Conservation (phyloP, 2,888 invertebrate genomes). For the Hydroisotoma schaefferi region DNA sequence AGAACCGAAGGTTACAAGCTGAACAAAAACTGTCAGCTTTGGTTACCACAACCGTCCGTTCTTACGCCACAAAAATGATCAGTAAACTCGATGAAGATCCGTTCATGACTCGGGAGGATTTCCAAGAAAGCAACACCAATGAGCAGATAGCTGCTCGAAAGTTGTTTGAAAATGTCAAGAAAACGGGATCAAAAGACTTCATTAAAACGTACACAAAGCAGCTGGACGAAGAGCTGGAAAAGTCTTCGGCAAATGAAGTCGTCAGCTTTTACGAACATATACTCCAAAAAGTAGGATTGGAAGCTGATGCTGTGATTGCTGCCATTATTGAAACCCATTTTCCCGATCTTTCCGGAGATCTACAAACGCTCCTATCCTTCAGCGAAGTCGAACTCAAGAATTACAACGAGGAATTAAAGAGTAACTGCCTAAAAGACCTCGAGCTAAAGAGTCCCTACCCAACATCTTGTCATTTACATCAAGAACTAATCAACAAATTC, state of each 20-base stretch:
- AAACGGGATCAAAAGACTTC: slow-evolving; percentile 1
- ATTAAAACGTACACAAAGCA: background rate
- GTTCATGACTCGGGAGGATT: slow-evolving; percentile 13
- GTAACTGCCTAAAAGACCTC: background rate
- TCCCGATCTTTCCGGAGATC: background rate
- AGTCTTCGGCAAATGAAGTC: slow-evolving; percentile 1
- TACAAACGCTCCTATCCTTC: background rate
- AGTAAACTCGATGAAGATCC: background rate
- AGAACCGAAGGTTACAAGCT: slow-evolving; percentile 3
- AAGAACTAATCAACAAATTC: background rate
- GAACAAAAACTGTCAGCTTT: background rate
- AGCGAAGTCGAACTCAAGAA: background rate
- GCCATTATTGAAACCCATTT: background rate
- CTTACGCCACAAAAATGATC: background rate
- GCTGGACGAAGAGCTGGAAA: background rate
- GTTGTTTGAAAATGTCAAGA: slow-evolving; percentile 3
- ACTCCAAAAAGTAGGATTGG: background rate
- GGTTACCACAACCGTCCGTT: background rate
- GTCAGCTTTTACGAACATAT: background rate
- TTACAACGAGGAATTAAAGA: background rate
- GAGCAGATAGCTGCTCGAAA: background rate
- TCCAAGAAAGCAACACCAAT: background rate
- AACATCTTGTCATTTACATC: background rate
- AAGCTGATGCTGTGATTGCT: background rate
- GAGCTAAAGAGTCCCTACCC: background rate